A percentile compares a stretch with the other conserved stretches of the same genome.
These are phyloP conservation scores for Boleophthalmus pectinirostris DNA, from an alignment of 2,113 vertebrate genomes.

Conservation along the genomic window DNA sequence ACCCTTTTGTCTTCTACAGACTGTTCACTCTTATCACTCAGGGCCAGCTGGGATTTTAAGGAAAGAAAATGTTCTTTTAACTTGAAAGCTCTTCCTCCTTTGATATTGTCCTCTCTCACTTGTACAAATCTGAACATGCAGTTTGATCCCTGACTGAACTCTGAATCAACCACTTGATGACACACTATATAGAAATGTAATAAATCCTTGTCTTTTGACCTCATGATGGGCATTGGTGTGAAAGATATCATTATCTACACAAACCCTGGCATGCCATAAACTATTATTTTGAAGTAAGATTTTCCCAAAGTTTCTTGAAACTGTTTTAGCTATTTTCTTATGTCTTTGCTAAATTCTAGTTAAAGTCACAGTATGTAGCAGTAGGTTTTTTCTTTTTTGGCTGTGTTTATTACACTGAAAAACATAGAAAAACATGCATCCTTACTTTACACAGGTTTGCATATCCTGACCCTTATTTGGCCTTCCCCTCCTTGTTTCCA, in stretches of 20 bases:
- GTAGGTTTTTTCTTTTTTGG: no score
- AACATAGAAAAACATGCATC: no score
- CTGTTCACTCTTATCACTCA: constrained; percentile 39
- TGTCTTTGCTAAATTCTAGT: no score
- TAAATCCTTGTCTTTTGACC: neutral
- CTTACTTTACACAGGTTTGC: no score
- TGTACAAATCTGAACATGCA: constrained; percentile 19
- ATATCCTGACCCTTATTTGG: no score
- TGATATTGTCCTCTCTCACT: constrained; percentile 41
- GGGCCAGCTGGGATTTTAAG: constrained; percentile 32
- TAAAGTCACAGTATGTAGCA: no score
- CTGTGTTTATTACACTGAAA: no score
- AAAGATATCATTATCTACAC: neutral
- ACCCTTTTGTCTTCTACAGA: constrained; percentile 42
- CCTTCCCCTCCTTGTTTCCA: no score
- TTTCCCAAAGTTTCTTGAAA: no score
- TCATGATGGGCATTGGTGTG: neutral
- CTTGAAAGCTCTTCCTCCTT: constrained; percentile 36
- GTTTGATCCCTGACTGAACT: constrained; percentile 39
- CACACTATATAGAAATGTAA: neutral
- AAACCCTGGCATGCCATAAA: no score
- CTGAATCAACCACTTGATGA: neutral
- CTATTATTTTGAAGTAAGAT: no score
- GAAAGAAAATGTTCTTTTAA: constrained; percentile 3
- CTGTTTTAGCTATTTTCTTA: no score